Evolutionary conservation across 2,113 vertebrate species (phyloP).

Genomic region (Felis chaus): DNA sequence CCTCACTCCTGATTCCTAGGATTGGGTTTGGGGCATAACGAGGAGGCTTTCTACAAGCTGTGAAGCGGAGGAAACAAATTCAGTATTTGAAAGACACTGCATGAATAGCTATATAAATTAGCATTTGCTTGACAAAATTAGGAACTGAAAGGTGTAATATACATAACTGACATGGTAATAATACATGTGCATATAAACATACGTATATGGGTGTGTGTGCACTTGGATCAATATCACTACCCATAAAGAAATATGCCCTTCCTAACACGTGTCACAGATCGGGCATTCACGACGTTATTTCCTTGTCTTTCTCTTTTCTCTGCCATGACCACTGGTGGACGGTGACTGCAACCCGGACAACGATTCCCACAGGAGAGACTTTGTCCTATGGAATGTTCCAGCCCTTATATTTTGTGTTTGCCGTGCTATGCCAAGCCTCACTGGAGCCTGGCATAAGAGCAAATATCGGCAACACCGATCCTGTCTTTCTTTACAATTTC

Average conservation of each 20-base stretch:
- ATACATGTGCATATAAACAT: rapidly evolving
- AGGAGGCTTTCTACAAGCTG: neutral
- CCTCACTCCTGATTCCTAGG: rapidly evolving
- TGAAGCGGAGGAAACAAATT: neutral
- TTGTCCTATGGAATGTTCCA: rapidly evolving
- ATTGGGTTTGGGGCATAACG: rapidly evolving
- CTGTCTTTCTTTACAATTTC: rapidly evolving
- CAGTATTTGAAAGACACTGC: neutral
- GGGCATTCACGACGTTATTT: rapidly evolving
- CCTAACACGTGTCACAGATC: too few species aligned
- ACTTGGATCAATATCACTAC: rapidly evolving
- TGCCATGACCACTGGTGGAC: rapidly evolving
- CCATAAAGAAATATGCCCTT: neutral
- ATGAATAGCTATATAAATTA: too few species aligned
- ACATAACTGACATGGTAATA: too few species aligned
- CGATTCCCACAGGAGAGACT: rapidly evolving
- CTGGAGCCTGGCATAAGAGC: rapidly evolving
- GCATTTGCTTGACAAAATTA: neutral
- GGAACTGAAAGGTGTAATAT: neutral
- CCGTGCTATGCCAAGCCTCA: rapidly evolving
- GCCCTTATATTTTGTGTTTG: rapidly evolving
- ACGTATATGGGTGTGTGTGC: rapidly evolving
- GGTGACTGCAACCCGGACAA: too few species aligned
- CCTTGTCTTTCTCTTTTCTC: neutral
- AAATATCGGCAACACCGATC: rapidly evolving